Percentiles rank a stretch among this genome's conserved stretches.
Evolutionary conservation across 2,888 invertebrate genomes (phyloP).

Genomic region (Prosapia bicincta): DNA sequence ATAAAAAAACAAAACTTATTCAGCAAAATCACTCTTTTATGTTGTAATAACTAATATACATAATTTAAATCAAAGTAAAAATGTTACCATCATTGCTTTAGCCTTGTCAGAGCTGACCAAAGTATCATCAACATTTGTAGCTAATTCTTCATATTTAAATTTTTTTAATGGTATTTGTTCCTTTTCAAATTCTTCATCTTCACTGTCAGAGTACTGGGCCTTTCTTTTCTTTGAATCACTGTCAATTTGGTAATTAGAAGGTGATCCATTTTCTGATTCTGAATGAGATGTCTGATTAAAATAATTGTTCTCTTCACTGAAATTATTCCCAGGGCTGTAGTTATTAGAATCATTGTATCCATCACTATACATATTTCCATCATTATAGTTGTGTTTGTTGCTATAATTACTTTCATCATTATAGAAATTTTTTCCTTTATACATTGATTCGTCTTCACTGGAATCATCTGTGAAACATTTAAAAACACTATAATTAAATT

Average conservation of each 20-base stretch:
- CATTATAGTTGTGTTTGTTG: background rate
- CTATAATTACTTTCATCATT: background rate
- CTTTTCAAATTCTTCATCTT: background rate
- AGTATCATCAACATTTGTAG: background rate
- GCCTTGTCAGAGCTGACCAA: slow-evolving; percentile 8
- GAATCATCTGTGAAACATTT: background rate
- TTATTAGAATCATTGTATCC: background rate
- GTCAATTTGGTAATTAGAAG: background rate
- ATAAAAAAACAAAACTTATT: too few relatives aligned
- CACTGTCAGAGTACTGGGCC: background rate
- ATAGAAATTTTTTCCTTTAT: background rate
- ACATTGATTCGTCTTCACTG: background rate
- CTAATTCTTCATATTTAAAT: background rate
- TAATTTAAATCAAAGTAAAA: too few relatives aligned
- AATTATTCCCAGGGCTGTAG: background rate
- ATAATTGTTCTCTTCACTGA: background rate
- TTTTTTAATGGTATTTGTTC: background rate
- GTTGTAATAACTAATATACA: background rate
- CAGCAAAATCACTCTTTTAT: too few relatives aligned
- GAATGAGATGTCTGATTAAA: background rate
- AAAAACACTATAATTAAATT: background rate
- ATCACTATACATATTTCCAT: background rate
- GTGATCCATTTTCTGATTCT: background rate
- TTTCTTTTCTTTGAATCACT: background rate
- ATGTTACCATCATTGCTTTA: slow-evolving; percentile 24